Conservation (phyloP, 2,797 vertebrate genomes). For the Diplodus sargus region DNA sequence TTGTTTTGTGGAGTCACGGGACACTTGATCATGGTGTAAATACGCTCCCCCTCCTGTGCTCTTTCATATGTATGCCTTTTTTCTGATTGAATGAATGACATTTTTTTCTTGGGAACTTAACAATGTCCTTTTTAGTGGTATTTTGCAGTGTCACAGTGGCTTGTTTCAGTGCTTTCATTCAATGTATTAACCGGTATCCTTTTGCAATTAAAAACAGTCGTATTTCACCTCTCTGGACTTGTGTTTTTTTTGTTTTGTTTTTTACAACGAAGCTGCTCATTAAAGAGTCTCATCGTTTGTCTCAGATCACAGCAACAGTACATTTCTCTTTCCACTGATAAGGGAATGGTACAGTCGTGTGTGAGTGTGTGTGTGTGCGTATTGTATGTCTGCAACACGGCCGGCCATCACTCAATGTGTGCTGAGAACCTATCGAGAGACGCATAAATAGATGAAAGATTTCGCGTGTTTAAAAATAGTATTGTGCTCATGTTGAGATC, state of each 20-base stretch:
- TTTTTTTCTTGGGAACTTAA: conserved; percentile 67
- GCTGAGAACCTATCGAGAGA: background rate
- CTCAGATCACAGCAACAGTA: background rate
- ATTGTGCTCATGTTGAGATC: conserved; percentile 36
- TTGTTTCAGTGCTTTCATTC: conserved; percentile 84
- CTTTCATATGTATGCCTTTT: conserved; percentile 74
- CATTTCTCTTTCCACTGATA: no score
- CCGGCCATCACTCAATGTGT: background rate
- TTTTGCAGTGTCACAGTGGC: conserved; percentile 83
- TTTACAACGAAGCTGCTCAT: background rate
- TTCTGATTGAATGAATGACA: conserved; percentile 71
- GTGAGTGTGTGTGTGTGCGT: background rate
- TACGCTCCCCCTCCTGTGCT: conserved; percentile 75
- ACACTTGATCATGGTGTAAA: conserved; percentile 75
- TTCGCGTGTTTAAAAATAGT: conserved; percentile 40
- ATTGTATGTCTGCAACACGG: background rate
- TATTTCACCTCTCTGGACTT: conserved; percentile 63
- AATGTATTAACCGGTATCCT: conserved; percentile 82
- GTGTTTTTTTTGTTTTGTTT: no score
- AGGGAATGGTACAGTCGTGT: background rate
- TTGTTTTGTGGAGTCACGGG: conserved; percentile 77
- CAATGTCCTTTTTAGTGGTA: conserved; percentile 78
- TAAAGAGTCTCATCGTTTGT: background rate
- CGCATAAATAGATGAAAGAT: conserved; percentile 34
- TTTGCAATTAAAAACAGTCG: conserved; percentile 84